These are phyloP conservation scores for Neodiprion lecontei DNA, from an alignment of 1,140 invertebrate species.

Conservation along the genomic window DNA sequence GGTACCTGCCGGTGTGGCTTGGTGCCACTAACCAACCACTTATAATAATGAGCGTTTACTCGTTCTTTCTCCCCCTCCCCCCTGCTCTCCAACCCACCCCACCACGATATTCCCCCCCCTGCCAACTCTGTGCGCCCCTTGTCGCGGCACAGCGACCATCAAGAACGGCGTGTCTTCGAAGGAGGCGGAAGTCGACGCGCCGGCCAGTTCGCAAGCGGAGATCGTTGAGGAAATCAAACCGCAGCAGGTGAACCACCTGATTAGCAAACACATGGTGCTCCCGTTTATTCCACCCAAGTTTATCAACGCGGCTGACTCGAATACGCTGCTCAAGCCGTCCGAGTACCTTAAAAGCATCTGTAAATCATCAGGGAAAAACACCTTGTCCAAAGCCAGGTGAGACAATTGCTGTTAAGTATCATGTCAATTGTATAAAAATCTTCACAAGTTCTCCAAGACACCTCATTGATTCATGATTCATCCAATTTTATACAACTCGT, in stretches of 20 bases:
- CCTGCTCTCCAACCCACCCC: conserved; percentile 17
- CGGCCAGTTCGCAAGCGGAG: conserved; percentile 50
- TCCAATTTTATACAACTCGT: too few relatives aligned
- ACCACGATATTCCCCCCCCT: conserved; percentile 23
- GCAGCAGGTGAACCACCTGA: conserved; percentile 64
- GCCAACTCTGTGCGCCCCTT: conserved; percentile 29
- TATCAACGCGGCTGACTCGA: conserved; percentile 72
- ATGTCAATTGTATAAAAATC: not conserved
- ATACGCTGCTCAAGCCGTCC: conserved; percentile 88
- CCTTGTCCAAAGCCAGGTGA: conserved; percentile 57
- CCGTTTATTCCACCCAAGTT: conserved; percentile 91
- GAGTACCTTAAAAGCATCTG: conserved; percentile 87
- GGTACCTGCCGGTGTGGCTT: not conserved
- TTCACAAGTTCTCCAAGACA: too few relatives aligned
- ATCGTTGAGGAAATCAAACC: conserved; percentile 50
- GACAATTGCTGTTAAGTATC: conserved; percentile 18
- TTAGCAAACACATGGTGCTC: conserved; percentile 82
- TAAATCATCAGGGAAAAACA: conserved; percentile 55
- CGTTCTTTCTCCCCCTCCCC: conserved; percentile 18
- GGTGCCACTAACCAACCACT: conserved; percentile 23
- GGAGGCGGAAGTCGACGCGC: conserved; percentile 45
- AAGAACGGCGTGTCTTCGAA: conserved; percentile 54
- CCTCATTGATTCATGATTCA: not conserved
- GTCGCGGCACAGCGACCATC: conserved; percentile 59
- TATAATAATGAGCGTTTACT: conserved; percentile 36